Evolutionary conservation across 2,888 invertebrate species (phyloP).

Genomic region (Hololepta plana): DNA sequence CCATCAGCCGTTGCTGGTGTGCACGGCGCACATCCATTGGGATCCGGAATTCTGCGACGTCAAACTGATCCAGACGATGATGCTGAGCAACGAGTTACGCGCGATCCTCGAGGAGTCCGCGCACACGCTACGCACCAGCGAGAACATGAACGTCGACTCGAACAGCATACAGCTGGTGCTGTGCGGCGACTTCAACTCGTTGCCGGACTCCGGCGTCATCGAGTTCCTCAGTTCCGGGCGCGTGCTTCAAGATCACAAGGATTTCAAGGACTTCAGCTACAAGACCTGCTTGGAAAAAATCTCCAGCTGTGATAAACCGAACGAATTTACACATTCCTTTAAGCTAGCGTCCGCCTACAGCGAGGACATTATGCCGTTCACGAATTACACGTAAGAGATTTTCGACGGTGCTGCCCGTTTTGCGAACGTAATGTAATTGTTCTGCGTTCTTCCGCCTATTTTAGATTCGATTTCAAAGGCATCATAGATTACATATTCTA

Average conservation of each 20-base stretch:
- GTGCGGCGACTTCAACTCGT: slow-evolving; percentile 96
- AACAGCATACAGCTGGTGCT: slow-evolving; percentile 78
- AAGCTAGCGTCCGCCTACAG: slow-evolving; percentile 89
- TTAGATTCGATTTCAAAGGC: slow-evolving; percentile 95
- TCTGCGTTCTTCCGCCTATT: slow-evolving; percentile 8
- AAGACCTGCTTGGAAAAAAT: slow-evolving; percentile 81
- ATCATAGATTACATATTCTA: slow-evolving; percentile 99
- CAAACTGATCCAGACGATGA: slow-evolving; percentile 97
- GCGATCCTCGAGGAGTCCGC: slow-evolving; percentile 74
- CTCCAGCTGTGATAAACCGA: slow-evolving; percentile 58
- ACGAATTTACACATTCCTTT: slow-evolving; percentile 91
- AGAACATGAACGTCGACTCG: slow-evolving; percentile 52
- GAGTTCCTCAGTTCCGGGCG: slow-evolving; percentile 87
- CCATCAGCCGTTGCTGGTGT: slow-evolving; percentile 78
- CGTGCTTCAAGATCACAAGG: slow-evolving; percentile 80
- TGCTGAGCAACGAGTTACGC: slow-evolving; percentile 89
- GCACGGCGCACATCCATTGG: slow-evolving; percentile 99
- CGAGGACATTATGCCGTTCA: slow-evolving; percentile 91
- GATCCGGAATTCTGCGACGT: slow-evolving; percentile 99
- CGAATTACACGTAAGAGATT: slow-evolving; percentile 99
- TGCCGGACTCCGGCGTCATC: slow-evolving; percentile 94
- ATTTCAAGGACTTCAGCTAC: slow-evolving; percentile 92
- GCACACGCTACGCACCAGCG: slow-evolving; percentile 47
- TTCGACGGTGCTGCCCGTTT: slow-evolving; percentile 3
- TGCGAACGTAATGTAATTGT: too few species aligned